phyloP scores from a whole-genome alignment of 2,888 invertebrate genomes.

The Melipona beecheii region DNA sequence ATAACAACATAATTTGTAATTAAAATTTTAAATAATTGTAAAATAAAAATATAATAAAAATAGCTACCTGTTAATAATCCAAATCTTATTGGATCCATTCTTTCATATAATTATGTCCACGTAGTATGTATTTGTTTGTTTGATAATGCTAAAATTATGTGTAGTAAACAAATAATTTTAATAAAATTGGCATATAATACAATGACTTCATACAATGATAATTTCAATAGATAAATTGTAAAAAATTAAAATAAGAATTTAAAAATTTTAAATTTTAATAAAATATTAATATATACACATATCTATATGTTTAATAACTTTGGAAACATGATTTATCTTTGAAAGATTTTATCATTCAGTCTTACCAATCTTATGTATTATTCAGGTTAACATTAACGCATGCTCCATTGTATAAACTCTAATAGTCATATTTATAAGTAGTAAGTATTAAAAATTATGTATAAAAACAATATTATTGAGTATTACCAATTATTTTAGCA shows the following conservation, averaged over 20 bases:
- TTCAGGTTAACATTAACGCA: not conserved
- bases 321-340: not conserved
- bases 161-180: not conserved
- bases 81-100: conserved; percentile 75
- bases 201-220: not conserved
- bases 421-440: not conserved
- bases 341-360: conserved; percentile 16
- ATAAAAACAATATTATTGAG: not conserved
- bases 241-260: not conserved
- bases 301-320: not conserved
- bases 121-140: not conserved
- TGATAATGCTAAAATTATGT: conserved; percentile 16
- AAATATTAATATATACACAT: not conserved
- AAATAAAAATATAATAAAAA: conserved; percentile 30
- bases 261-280: not conserved
- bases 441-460: not conserved
- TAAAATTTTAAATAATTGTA: not conserved
- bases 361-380: conserved; percentile 22
- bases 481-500: not conserved
- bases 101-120: conserved; percentile 26
- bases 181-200: not conserved
- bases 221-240: not conserved
- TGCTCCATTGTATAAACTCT: not conserved
- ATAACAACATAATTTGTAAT: not conserved
- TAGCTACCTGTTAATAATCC: conserved; percentile 77